Base-by-base conservation (phyloP, 2,113 vertebrate species). In the Vanacampus margaritifer region DNA sequence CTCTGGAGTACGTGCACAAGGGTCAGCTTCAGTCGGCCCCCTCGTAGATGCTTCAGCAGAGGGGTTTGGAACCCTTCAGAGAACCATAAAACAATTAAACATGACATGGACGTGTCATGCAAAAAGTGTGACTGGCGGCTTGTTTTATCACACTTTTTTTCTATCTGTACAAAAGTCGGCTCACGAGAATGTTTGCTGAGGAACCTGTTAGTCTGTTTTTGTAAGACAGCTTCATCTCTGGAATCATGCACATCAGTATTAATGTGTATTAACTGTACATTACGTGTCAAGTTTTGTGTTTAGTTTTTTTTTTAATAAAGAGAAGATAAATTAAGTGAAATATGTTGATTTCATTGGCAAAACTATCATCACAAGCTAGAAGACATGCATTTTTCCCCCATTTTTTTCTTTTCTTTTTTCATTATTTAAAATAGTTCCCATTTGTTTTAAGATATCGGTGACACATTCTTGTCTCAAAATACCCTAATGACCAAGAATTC, bases 1-100 rank as follows among this genome's bases (percentile, higher is more conserved):
- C 95, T 1, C 89, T 98, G 74, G 96, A 98, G 71, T 98, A 97
- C 0, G 93, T 97, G 36, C 95, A 97, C 87, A 97, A 97, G 84
- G 95, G 95, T 5, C 95, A 93, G 73, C 92, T 93, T 58, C 95
- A 95, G 78, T 86, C 95, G 0, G 86, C 94, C 0, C 82, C 92
- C 6, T 93, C 94, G 53, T 96, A 78, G 79, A 68, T 17, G 1
- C 37, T 32, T 50, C 5, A 10, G 0, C n/a, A 59, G 39, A 67
- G 16, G 9, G 57, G 70, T 12, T 32, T 5, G 1, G 2, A 13
- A 39, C n/a, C 21, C 19, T 4, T 6, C 12, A 0, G 13, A 23
- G 35, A 41, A 37, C 12, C 36, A 23, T 13, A n/a, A 23, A 61
- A 23, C 12, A n/a, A 46, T 10, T 3, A 24, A 64, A 45, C 14